Percentiles rank a stretch among this genome's conserved stretches.
These are phyloP conservation scores for Lampris megalopsis DNA, from an alignment of 2,113 vertebrate species.

Conservation along the genomic window DNA sequence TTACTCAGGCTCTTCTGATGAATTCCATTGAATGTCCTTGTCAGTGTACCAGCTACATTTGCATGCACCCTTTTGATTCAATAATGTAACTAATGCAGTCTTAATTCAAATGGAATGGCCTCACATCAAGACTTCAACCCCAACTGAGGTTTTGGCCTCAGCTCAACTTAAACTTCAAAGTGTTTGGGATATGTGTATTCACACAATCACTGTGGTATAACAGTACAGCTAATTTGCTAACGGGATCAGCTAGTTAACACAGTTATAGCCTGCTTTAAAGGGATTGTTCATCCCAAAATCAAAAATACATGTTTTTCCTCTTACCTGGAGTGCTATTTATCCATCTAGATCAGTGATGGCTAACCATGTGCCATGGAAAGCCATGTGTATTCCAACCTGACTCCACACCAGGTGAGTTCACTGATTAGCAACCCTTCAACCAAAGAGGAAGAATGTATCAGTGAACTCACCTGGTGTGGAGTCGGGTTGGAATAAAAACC, in stretches of 20 bases:
- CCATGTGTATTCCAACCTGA: too few species aligned
- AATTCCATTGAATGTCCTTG: background rate
- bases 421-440: too few species aligned
- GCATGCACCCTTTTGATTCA: slow-evolving; percentile 68
- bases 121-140: slow-evolving; percentile 65
- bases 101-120: slow-evolving; percentile 73
- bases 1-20: slow-evolving; percentile 35
- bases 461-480: too few species aligned
- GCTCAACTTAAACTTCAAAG: slow-evolving; percentile 67
- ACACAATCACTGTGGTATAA: slow-evolving; percentile 65
- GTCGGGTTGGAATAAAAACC: too few species aligned
- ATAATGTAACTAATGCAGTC: slow-evolving; percentile 67
- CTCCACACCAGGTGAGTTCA: too few species aligned
- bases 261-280: slow-evolving; percentile 38
- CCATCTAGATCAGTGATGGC: too few species aligned
- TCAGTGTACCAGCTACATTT: slow-evolving; percentile 47
- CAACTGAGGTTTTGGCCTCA: slow-evolving; percentile 56
- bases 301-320: too few species aligned
- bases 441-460: too few species aligned
- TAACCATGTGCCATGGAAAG: too few species aligned
- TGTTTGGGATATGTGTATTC: slow-evolving; percentile 72
- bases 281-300: too few species aligned
- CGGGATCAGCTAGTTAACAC: slow-evolving; percentile 63
- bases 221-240: slow-evolving; percentile 63
- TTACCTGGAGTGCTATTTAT: too few species aligned